phyloP scores from a whole-genome alignment of 2,888 invertebrate genomes.

The Oscheius sp. region DNA sequence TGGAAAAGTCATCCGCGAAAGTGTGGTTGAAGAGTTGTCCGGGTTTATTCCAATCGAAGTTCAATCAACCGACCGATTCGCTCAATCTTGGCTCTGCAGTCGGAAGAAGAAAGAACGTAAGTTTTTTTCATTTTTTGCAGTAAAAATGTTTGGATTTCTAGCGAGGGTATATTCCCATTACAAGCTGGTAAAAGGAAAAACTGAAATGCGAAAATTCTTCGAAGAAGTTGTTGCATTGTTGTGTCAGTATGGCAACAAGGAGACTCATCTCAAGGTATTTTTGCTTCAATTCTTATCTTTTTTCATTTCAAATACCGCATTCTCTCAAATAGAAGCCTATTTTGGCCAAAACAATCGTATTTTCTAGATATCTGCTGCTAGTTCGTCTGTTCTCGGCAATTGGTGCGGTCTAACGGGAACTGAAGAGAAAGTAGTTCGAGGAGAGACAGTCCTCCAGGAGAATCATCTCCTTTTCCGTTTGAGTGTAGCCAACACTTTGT shows the following conservation, averaged over 20 bases:
- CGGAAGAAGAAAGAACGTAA: slow-evolving; percentile 2
- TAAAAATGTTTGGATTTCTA: neutral
- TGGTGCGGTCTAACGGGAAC: slow-evolving; percentile 13
- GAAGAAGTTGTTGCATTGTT: slow-evolving; percentile 5
- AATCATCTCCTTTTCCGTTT: slow-evolving; percentile 1
- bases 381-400: neutral
- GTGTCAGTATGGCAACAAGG: slow-evolving; percentile 9
- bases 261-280: slow-evolving; percentile 8
- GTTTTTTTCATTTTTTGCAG: neutral
- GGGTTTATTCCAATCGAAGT: slow-evolving; percentile 16
- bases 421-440: slow-evolving; percentile 5
- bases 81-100: slow-evolving; percentile 11
- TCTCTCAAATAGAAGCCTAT: neutral
- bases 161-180: neutral
- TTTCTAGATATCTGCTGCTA: neutral
- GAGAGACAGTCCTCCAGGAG: slow-evolving; percentile 11
- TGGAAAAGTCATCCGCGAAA: neutral
- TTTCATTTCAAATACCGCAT: neutral
- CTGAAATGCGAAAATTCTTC: neutral
- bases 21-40: neutral
- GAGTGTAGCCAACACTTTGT: slow-evolving; percentile 1
- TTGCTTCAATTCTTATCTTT: neutral
- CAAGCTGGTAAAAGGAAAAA: neutral
- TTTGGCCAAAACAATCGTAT: neutral
- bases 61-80: slow-evolving; percentile 20